These are phyloP conservation scores for Herminia tarsipennalis DNA, from an alignment of 2,888 invertebrate genomes.

Conservation along the genomic window DNA sequence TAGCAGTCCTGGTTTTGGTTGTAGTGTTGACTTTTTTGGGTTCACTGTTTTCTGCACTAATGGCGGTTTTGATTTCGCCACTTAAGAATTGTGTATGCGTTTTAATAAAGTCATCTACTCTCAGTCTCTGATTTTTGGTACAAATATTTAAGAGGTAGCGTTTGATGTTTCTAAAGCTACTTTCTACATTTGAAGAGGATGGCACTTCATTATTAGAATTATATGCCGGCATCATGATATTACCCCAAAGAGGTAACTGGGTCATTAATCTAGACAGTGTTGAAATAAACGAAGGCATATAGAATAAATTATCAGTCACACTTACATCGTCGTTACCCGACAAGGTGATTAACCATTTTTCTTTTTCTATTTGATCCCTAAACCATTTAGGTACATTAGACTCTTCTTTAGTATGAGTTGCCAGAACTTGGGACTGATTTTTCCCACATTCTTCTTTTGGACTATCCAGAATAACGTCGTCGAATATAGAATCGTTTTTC, in stretches of 20 bases:
- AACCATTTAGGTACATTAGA: no score
- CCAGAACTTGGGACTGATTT: no score
- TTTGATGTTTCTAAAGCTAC: slow-evolving; percentile 4
- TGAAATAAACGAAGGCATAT: slow-evolving; percentile 1
- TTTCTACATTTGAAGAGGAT: slow-evolving; percentile 7
- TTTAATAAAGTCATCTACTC: slow-evolving; percentile 5
- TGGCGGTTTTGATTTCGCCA: slow-evolving; percentile 1
- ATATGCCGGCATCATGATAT: slow-evolving; percentile 1
- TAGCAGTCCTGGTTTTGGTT: background rate
- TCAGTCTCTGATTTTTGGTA: slow-evolving; percentile 1
- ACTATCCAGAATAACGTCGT: no score
- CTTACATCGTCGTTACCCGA: slow-evolving; percentile 1
- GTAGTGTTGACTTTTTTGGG: background rate
- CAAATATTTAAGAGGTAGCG: background rate
- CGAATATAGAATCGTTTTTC: no score
- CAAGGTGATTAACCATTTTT: no score
- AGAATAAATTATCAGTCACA: background rate
- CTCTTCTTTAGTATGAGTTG: no score
- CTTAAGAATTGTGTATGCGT: slow-evolving; percentile 3
- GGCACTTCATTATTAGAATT: background rate
- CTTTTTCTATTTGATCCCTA: no score
- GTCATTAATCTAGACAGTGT: slow-evolving; percentile 3
- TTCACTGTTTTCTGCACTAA: slow-evolving; percentile 1
- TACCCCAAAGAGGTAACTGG: slow-evolving; percentile 4
- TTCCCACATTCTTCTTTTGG: no score